Evolutionary conservation across 2,888 invertebrate genomes (phyloP).

Genomic region (Ichneumoninae sp.): DNA sequence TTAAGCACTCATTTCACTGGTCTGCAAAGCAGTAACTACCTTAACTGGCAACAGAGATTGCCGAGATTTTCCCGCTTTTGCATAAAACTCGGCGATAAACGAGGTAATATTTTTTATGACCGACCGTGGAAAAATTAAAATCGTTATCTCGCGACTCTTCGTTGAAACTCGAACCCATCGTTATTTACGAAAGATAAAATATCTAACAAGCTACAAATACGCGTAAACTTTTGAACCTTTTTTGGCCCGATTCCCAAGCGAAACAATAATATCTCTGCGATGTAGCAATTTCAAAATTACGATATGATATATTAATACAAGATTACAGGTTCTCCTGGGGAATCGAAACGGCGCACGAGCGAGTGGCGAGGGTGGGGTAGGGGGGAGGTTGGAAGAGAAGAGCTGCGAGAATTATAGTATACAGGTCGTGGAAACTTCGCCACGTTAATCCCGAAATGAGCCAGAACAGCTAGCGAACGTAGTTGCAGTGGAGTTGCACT

Average conservation of each 20-base stretch:
- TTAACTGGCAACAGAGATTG: not conserved
- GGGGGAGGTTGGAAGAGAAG: not conserved
- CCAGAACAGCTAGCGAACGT: slow-evolving; percentile 38
- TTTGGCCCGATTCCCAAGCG: not conserved
- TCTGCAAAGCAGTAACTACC: no score
- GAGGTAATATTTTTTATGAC: not conserved
- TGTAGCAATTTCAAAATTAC: slow-evolving; percentile 51
- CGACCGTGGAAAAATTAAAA: not conserved
- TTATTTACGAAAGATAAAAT: slow-evolving; percentile 1
- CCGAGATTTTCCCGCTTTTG: not conserved
- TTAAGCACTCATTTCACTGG: no score
- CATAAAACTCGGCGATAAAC: not conserved
- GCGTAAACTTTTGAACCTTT: slow-evolving; percentile 1
- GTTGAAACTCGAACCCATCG: not conserved
- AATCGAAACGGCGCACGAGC: slow-evolving; percentile 1
- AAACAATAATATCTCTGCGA: slow-evolving; percentile 25
- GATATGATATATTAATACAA: slow-evolving; percentile 50
- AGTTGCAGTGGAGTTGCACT: slow-evolving; percentile 39
- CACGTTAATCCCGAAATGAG: slow-evolving; percentile 53
- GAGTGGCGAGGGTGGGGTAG: not conserved
- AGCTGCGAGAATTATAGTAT: slow-evolving; percentile 54
- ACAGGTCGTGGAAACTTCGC: slow-evolving; percentile 42
- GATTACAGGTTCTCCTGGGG: slow-evolving; percentile 53
- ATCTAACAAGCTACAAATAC: not conserved
- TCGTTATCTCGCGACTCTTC: not conserved